phyloP scores from a whole-genome alignment of 2,888 invertebrate species.

The Charanyca ferruginea region DNA sequence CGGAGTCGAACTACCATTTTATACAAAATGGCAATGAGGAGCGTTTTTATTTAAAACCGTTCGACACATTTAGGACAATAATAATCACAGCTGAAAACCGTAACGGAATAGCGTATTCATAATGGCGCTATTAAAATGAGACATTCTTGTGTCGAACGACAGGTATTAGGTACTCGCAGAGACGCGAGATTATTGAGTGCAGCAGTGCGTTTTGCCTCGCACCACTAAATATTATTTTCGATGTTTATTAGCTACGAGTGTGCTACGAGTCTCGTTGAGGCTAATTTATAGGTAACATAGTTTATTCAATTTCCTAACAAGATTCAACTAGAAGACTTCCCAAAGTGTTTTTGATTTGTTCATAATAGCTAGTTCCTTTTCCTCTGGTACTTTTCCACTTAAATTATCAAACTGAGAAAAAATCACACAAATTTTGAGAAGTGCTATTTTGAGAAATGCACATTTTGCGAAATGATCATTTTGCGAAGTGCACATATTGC shows the following conservation, averaged over 20 bases:
- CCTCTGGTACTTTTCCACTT: neutral
- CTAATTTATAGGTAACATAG: neutral
- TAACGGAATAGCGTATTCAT: conserved; percentile 72
- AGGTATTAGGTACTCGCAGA: conserved; percentile 56
- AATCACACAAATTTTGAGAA: too few species aligned
- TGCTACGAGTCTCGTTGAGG: too few species aligned
- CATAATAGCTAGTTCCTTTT: neutral
- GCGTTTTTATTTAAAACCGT: neutral
- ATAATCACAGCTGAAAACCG: conserved; percentile 63
- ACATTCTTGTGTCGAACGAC: conserved; percentile 68
- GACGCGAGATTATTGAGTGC: conserved; percentile 70
- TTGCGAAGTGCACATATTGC: too few species aligned
- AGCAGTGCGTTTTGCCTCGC: conserved; percentile 63
- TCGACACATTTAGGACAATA: conserved; percentile 1
- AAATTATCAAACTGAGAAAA: too few species aligned
- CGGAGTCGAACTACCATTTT: neutral
- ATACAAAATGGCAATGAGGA: neutral
- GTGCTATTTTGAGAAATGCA: too few species aligned
- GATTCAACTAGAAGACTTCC: neutral
- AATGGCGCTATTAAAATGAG: conserved; percentile 77
- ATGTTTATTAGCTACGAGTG: too few species aligned
- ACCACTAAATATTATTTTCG: conserved; percentile 44
- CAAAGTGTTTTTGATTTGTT: neutral
- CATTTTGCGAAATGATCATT: too few species aligned
- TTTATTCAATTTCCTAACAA: neutral